phyloP scores from a whole-genome alignment of 2,113 vertebrate species.

The Raja brachyura region DNA sequence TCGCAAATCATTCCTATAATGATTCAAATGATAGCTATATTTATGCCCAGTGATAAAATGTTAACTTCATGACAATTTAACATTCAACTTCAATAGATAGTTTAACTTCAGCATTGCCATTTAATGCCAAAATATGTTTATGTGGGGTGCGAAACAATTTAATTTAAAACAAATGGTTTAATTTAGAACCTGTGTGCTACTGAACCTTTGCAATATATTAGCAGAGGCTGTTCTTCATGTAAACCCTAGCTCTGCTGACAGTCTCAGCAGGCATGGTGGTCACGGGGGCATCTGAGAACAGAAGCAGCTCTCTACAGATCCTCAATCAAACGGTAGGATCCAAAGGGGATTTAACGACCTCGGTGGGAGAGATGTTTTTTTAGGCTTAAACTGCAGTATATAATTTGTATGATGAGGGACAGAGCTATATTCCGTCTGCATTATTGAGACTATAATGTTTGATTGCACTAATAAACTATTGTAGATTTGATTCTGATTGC shows the following conservation, averaged over 20 bases:
- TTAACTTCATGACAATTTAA: background rate
- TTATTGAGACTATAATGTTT: background rate
- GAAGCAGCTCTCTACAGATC: background rate
- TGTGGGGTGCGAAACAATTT: background rate
- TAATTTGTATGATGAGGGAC: background rate
- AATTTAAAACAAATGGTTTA: background rate
- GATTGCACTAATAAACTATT: background rate
- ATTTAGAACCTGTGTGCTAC: background rate
- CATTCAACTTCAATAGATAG: background rate
- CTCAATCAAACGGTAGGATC: background rate
- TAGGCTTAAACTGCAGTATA: background rate
- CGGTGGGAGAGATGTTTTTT: background rate
- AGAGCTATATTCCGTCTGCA: background rate
- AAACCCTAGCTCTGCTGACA: background rate
- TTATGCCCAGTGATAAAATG: background rate
- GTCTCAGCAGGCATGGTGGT: background rate
- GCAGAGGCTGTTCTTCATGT: background rate
- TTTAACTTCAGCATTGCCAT: background rate
- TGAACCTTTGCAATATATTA: background rate
- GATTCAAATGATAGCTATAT: background rate
- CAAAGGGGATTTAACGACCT: background rate
- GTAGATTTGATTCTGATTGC: background rate
- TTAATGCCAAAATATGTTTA: background rate
- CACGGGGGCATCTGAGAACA: background rate
- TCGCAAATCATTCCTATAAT: background rate